Evolutionary conservation across 2,888 invertebrate species (phyloP).

Genomic region (Caenorhabditis zanzibari): DNA sequence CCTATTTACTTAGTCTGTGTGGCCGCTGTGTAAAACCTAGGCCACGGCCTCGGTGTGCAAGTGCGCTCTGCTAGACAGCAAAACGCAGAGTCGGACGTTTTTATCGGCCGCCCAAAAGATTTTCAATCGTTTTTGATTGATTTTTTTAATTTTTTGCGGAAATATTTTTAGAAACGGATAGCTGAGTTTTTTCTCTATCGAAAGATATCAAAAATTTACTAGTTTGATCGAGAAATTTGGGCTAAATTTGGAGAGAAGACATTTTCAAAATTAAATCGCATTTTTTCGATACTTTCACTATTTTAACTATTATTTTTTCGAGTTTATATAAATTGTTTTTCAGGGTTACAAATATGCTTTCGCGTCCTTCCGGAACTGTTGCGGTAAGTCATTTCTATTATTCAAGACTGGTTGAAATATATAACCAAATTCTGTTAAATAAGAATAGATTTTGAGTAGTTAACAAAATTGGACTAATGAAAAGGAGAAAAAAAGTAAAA

Average conservation of each 20-base stretch:
- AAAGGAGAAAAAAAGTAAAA: too few species aligned
- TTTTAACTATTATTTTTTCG: neutral
- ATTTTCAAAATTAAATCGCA: neutral
- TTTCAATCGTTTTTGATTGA: neutral
- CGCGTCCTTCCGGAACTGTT: slow-evolving; percentile 59
- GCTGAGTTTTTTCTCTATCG: slow-evolving; percentile 39
- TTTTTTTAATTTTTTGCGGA: neutral
- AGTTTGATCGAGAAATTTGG: neutral
- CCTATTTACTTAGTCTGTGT: neutral
- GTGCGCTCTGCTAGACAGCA: slow-evolving; percentile 29
- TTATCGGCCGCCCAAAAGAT: slow-evolving; percentile 55
- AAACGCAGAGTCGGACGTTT: slow-evolving; percentile 27
- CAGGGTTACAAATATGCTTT: slow-evolving; percentile 65
- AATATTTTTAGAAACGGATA: neutral
- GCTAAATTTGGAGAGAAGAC: neutral
- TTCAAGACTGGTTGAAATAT: neutral
- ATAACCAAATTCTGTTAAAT: too few species aligned
- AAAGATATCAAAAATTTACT: neutral
- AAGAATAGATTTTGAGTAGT: too few species aligned
- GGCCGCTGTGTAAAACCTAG: neutral
- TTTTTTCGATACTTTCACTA: too few species aligned
- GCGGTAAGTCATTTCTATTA: slow-evolving; percentile 55
- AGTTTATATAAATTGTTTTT: neutral
- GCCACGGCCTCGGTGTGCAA: slow-evolving; percentile 33
- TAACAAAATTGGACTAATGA: too few species aligned